Evolutionary conservation across 2,888 invertebrate genomes (phyloP), one percentile per base, ranked within the genome.

Genomic region (Onchidella celtica): DNA sequence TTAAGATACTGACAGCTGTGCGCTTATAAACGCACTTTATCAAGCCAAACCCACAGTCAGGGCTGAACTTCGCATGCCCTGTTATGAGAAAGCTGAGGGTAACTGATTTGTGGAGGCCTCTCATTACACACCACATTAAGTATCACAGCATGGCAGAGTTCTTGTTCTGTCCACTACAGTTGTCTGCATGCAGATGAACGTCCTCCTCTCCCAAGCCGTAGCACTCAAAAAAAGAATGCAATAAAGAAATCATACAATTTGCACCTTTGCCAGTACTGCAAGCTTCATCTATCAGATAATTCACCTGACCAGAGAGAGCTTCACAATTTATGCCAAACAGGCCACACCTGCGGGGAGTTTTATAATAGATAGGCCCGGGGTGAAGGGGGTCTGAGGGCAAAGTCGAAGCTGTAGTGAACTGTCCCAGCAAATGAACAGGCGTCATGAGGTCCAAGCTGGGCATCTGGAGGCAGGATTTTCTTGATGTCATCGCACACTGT

Each of bases 331-430:
- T 68, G 6, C 86, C 87, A 85, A 88, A 88, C 21, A 86, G 40
- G 21, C 84, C 84, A 82, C 86, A 87, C 73, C 86, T 87, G 59
- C 88, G 73, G 4, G 87, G 87, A 3, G 84, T 85, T 29, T 82
- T 76, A 65, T 88, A 88, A 57, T 82, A 86, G 0, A 88, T 74
- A 32, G 87, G 87, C 34, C 89, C 87, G 21, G 87, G 87, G 76
- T 88, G 86, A 34, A 83, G 81, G 21, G 87, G 85, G 72, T 88
- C 82, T 32, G 79, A 83, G 0, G 27, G 86, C 86, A 83, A 83
- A 87, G 47, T 87, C 87, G 83, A 86, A 87, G 21, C 73, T 76
- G 59, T 87, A 87, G 47, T 86, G 86, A 63, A 79, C 61, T 0
- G 21, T 36, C 17, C 27, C 17, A 0, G 74, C 59, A 1, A n/a